Conservation (phyloP, 2,888 invertebrate species). For the Gandaritis pyraliata region DNA sequence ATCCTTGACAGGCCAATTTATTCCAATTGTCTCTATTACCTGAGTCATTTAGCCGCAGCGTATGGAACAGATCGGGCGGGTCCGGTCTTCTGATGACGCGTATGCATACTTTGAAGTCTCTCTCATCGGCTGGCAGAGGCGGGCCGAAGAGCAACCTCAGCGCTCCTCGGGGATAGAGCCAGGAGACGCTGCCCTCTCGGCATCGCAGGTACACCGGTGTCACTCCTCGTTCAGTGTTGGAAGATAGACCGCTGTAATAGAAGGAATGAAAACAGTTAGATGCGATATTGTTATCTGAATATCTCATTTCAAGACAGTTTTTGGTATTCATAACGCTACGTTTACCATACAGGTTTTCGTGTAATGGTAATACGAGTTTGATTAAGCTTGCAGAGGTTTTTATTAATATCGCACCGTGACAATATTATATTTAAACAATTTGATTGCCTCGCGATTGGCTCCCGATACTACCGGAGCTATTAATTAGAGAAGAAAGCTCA, state of each 20-base stretch:
- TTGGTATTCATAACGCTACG: neutral
- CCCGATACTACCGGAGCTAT: conserved; percentile 54
- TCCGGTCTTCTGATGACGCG: conserved; percentile 83
- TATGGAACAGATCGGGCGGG: conserved; percentile 84
- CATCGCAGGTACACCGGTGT: conserved; percentile 91
- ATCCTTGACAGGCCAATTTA: conserved; percentile 24
- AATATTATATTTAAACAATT: conserved; percentile 66
- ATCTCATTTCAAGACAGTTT: neutral
- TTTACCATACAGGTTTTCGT: conserved; percentile 9
- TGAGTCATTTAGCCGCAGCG: conserved; percentile 64
- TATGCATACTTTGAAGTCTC: conserved; percentile 89
- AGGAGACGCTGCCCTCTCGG: conserved; percentile 88
- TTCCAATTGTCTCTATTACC: conserved; percentile 50
- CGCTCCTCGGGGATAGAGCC: conserved; percentile 91
- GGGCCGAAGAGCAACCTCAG: conserved; percentile 87
- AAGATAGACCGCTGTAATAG: conserved; percentile 84
- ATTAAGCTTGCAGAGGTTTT: conserved; percentile 17
- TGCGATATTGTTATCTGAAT: conserved; percentile 23
- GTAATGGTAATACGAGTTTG: conserved; percentile 4
- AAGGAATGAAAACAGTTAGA: conserved; percentile 38
- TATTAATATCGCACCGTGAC: conserved; percentile 45
- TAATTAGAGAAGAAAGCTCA: conserved; percentile 64
- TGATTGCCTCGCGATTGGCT: conserved; percentile 57
- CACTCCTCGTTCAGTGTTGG: conserved; percentile 85
- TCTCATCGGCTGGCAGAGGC: conserved; percentile 83